These are phyloP conservation scores for Stylophora pistillata DNA, from an alignment of 64 coral and sea anemone genomes.

Conservation along the genomic window DNA sequence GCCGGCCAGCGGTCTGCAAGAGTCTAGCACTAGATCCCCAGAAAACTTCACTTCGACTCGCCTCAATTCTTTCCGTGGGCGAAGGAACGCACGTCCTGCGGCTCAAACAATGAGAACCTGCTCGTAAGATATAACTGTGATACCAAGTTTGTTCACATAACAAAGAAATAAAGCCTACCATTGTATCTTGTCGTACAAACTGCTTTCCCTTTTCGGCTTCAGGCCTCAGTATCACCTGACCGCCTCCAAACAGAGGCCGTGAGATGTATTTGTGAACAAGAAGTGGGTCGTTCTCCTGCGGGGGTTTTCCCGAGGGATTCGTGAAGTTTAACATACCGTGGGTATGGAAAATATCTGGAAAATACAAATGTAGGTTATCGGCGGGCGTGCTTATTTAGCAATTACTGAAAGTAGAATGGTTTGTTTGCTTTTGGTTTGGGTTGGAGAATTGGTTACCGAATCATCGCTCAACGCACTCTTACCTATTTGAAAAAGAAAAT, in stretches of 20 bases:
- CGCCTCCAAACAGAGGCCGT: slow-evolving; percentile 79
- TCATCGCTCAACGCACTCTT: too few species aligned
- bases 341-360: slow-evolving; percentile 68
- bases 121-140: too few species aligned
- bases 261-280: slow-evolving; percentile 93
- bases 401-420: not conserved
- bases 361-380: not conserved
- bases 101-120: too few species aligned
- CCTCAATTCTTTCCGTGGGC: too few species aligned
- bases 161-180: slow-evolving; percentile 48
- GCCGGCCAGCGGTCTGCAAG: too few species aligned
- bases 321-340: slow-evolving; percentile 84
- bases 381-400: not conserved
- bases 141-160: too few species aligned
- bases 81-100: too few species aligned
- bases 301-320: slow-evolving; percentile 58
- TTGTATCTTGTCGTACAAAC: slow-evolving; percentile 83
- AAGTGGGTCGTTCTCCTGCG: slow-evolving; percentile 56
- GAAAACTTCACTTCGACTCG: too few species aligned
- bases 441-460: too few species aligned
- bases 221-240: slow-evolving; percentile 74
- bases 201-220: slow-evolving; percentile 89
- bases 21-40: too few species aligned
- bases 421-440: not conserved
- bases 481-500: too few species aligned